Base-by-base conservation (phyloP, 2,888 invertebrate genomes). In the Crocallis elinguaria region DNA sequence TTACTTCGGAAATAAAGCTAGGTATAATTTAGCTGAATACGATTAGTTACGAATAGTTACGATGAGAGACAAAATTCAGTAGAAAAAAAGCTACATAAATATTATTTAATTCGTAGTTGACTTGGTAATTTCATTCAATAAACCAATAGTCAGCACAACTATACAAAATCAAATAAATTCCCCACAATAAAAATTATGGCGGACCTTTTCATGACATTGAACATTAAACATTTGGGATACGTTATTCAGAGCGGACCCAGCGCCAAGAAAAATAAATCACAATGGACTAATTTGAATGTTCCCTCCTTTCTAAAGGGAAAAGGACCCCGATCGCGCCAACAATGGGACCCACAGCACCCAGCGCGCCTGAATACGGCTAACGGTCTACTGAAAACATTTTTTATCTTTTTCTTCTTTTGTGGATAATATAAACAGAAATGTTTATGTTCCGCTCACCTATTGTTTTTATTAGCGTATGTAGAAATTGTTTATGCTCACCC, bases 241-340 rank as follows among this genome's bases (percentile, higher is more conserved):
- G 74, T 77, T 77, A 75, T 77, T 74, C 73, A 69, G 69, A 71
- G 66, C 66, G 71, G 36, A 12, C 46, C 30, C 5, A 30, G 62
- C 61, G 66, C 75, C 70, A 78, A 79, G 77, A 82, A 84, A 82
- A 82, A 84, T 77, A 80, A 80, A 78, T 77, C 81, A 87, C 82
- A 86, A 83, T 84, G 75, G 79, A 79, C 80, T 83, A 85, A 88
- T 88, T 88, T 87, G 79, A 84, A 86, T 86, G 83, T 86, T 86
- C 83, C 77, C 79, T 71, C 78, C 76, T 83, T 79, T 78, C 73
- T 76, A 73, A 75, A 69, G 73, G 67, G 70, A 70, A 87, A 87
- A 84, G 77, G 82, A 72, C 71, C 69, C 75, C 74, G 82, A 81
- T 78, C 75, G 78, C 53, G 71, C 70, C 71, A 83, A 88, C 87